phyloP scores from a whole-genome alignment of 2,888 invertebrate species.

The Eilema depressum region DNA sequence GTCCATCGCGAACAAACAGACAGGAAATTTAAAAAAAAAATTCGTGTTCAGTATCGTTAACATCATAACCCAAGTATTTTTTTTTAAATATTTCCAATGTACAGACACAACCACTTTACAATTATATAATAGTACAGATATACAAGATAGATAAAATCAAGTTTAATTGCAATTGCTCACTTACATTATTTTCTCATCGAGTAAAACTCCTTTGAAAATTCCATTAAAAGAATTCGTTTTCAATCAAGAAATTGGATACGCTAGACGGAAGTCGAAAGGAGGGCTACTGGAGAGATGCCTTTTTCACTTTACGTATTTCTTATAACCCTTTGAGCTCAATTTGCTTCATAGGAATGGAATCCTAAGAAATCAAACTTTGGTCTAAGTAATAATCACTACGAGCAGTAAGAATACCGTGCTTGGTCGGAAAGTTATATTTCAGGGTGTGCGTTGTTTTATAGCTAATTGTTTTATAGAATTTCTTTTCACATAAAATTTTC shows the following conservation, averaged over 20 bases:
- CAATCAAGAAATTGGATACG: constrained; percentile 42
- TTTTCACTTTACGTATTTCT: constrained; percentile 65
- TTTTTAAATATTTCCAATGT: too few species aligned
- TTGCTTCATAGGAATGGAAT: constrained; percentile 71
- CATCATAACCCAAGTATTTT: too few species aligned
- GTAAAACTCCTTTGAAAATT: constrained; percentile 6
- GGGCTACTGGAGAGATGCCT: constrained; percentile 46
- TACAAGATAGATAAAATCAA: too few species aligned
- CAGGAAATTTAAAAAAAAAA: too few species aligned
- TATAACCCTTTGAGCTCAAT: constrained; percentile 76
- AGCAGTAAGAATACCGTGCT: not conserved
- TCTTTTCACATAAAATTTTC: too few species aligned
- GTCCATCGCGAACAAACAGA: too few species aligned
- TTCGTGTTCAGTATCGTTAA: too few species aligned
- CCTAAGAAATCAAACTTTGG: constrained; percentile 62
- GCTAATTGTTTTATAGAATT: too few species aligned
- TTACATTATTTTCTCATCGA: not conserved
- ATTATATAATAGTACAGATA: too few species aligned
- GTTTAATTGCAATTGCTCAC: not conserved
- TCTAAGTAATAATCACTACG: constrained; percentile 39
- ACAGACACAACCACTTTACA: too few species aligned
- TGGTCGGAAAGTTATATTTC: not conserved
- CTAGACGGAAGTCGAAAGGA: constrained; percentile 36
- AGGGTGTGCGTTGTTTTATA: too few species aligned
- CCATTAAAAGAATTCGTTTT: constrained; percentile 15